Evolutionary conservation across 1,140 invertebrate genomes (phyloP).

Genomic region (Apis dorsata): DNA sequence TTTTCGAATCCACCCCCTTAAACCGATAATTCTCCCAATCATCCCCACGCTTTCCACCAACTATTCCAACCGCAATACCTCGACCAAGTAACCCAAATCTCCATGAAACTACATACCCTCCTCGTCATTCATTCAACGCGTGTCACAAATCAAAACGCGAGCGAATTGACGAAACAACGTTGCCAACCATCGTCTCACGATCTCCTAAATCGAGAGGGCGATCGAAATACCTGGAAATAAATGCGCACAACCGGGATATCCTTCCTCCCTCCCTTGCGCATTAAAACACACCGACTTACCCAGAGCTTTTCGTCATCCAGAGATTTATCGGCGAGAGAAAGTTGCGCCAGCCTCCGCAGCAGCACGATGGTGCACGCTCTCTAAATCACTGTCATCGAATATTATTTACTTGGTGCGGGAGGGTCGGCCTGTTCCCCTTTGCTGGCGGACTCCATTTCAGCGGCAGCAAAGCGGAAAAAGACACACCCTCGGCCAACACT

Average conservation of each 20-base stretch:
- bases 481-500: slow-evolving; percentile 73
- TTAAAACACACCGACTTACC: slow-evolving; percentile 38
- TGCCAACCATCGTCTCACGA: not conserved
- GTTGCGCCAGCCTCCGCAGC: not conserved
- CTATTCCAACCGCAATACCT: too few relatives aligned
- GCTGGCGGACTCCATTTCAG: slow-evolving; percentile 72
- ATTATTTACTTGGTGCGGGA: slow-evolving; percentile 66
- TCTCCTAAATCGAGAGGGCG: not conserved
- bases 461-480: slow-evolving; percentile 77
- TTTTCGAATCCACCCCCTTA: too few relatives aligned
- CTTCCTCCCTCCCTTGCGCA: too few relatives aligned
- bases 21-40: too few relatives aligned
- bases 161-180: not conserved
- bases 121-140: not conserved
- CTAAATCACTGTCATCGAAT: slow-evolving; percentile 46
- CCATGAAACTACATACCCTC: not conserved
- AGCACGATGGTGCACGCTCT: not conserved
- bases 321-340: slow-evolving; percentile 4
- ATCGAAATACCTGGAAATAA: not conserved
- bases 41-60: too few relatives aligned
- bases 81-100: not conserved
- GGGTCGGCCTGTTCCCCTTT: slow-evolving; percentile 76
- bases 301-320: not conserved
- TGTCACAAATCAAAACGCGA: not conserved
- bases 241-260: not conserved